Conservation (phyloP, 2,113 vertebrate genomes). For the Tychaedon coryphoeus region DNA sequence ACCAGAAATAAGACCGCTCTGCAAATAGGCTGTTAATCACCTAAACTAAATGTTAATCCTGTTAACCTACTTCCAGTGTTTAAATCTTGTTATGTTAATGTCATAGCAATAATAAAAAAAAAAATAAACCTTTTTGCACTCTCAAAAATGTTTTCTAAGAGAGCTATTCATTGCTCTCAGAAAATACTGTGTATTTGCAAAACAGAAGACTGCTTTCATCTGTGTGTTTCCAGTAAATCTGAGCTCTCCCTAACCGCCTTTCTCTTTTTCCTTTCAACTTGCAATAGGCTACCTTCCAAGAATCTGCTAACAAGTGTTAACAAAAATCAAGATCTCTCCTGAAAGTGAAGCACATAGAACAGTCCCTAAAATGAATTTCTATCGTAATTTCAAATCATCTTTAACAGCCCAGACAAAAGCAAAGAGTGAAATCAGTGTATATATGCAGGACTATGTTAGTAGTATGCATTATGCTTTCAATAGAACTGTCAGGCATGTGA, state of each 20-base stretch:
- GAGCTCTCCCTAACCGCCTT: background rate
- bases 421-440: background rate
- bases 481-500: background rate
- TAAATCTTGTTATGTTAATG: slow-evolving; percentile 38
- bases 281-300: background rate
- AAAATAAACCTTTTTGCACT: background rate
- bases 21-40: slow-evolving; percentile 42
- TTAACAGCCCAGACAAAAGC: background rate
- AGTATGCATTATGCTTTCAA: background rate
- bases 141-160: background rate
- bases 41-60: slow-evolving; percentile 37
- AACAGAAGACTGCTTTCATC: slow-evolving; percentile 27
- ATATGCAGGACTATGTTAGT: background rate
- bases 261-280: background rate
- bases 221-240: background rate
- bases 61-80: slow-evolving; percentile 21
- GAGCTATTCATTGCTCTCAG: background rate
- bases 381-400: background rate
- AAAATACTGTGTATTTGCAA: background rate
- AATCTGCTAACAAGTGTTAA: slow-evolving; percentile 16
- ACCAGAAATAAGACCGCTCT: background rate
- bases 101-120: background rate
- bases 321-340: background rate
- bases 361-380: background rate
- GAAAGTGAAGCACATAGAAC: background rate